A percentile compares a stretch with the other conserved stretches of the same genome.
These are phyloP conservation scores for Meiosimyza decipiens DNA, from an alignment of 2,888 invertebrate genomes.

Conservation along the genomic window DNA sequence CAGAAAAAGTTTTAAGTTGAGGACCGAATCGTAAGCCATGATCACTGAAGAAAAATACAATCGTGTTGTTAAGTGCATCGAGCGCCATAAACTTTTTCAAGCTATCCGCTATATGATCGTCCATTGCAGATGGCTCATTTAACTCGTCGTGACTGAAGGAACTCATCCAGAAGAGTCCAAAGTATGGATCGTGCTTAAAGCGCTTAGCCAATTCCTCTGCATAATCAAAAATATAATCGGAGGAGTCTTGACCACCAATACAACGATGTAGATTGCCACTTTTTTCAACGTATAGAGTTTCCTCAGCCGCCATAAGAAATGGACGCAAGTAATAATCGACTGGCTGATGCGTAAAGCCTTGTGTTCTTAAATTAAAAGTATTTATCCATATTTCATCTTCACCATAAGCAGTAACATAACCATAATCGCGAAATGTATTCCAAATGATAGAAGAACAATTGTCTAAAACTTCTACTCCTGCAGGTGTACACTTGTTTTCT, in stretches of 20 bases:
- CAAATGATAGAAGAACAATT: conserved; percentile 78
- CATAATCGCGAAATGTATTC: conserved; percentile 76
- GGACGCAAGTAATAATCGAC: conserved; percentile 86
- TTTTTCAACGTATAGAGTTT: conserved; percentile 68
- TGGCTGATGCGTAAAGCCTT: conserved; percentile 78
- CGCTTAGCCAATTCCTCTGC: neutral
- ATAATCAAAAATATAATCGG: conserved; percentile 69
- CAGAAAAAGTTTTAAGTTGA: conserved; percentile 75
- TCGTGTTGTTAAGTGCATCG: conserved; percentile 73
- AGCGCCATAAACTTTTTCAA: conserved; percentile 67
- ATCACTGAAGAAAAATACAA: conserved; percentile 56
- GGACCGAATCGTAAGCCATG: conserved; percentile 67
- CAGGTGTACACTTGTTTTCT: conserved; percentile 68
- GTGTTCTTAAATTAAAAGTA: conserved; percentile 77
- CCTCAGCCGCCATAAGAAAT: conserved; percentile 76
- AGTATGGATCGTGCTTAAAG: neutral
- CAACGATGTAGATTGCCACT: conserved; percentile 71
- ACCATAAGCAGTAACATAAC: conserved; percentile 83
- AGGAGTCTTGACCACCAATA: conserved; percentile 72
- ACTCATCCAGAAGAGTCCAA: neutral
- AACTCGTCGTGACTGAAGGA: neutral
- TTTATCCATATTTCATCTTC: conserved; percentile 81
- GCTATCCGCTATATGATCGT: neutral
- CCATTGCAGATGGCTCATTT: neutral
- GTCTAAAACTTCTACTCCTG: conserved; percentile 72